These are phyloP conservation scores for Cyrtodaria siliqua DNA, from an alignment of 2,888 invertebrate species.

Conservation along the genomic window DNA sequence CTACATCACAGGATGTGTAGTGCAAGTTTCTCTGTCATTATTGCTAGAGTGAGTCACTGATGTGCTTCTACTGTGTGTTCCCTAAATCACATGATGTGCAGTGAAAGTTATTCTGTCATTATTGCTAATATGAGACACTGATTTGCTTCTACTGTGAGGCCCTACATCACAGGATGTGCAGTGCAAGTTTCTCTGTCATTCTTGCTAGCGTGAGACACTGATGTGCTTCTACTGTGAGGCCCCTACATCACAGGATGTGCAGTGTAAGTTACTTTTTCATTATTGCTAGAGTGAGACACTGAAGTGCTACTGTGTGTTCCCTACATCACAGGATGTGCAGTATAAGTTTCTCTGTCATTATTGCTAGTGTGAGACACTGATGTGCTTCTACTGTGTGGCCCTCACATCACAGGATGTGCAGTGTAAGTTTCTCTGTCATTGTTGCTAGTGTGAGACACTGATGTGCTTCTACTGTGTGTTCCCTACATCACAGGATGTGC, in stretches of 20 bases:
- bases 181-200: constrained; percentile 71
- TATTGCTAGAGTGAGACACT: no score
- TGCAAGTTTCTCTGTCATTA: constrained; percentile 71
- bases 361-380: no score
- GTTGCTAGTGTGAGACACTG: no score
- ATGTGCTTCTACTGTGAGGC: constrained; percentile 76
- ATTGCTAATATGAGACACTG: no score
- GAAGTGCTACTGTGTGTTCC: constrained; percentile 69
- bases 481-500: constrained; percentile 74
- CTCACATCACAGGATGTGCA: constrained; percentile 76
- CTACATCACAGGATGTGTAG: constrained; percentile 76
- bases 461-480: no score
- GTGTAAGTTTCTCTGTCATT: constrained; percentile 79
- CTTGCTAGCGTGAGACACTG: no score
- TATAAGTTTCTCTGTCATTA: constrained; percentile 71
- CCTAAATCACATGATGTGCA: constrained; percentile 77
- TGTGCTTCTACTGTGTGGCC: constrained; percentile 75
- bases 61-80: constrained; percentile 75
- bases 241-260: constrained; percentile 74
- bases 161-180: constrained; percentile 77
- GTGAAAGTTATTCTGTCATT: constrained; percentile 79
- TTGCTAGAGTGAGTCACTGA: no score
- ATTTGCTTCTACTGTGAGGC: no score
- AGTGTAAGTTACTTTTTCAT: constrained; percentile 80
- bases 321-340: constrained; percentile 76